Conservation (phyloP, 2,888 invertebrate genomes). For the Leistus spinibarbis region DNA sequence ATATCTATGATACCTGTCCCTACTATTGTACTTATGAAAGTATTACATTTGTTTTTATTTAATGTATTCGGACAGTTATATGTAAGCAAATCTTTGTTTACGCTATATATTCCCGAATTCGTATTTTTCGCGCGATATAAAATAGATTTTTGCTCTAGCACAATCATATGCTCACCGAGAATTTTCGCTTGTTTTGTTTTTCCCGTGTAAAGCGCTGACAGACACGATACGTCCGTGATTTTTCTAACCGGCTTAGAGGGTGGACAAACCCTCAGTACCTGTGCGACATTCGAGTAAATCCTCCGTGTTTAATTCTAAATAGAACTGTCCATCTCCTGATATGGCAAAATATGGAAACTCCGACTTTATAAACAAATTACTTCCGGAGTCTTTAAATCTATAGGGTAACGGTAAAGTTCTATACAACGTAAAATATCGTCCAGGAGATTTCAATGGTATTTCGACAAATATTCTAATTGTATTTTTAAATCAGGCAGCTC, state of each 20-base stretch:
- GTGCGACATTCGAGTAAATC: background rate
- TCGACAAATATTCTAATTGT: conserved; percentile 2
- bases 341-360: background rate
- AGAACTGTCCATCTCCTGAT: conserved; percentile 9
- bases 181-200: background rate
- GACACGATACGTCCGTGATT: conserved; percentile 14
- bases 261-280: conserved; percentile 3
- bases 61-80: background rate
- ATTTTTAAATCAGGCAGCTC: background rate
- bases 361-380: background rate
- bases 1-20: conserved; percentile 8
- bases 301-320: background rate
- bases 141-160: background rate
- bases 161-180: conserved; percentile 2
- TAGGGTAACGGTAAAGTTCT: conserved; percentile 6
- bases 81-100: background rate
- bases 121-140: background rate
- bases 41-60: conserved; percentile 1
- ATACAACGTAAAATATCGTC: conserved; percentile 5
- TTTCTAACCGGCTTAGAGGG: conserved; percentile 5
- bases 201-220: conserved; percentile 8
- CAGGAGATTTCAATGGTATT: conserved; percentile 13
- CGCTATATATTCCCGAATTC: background rate
- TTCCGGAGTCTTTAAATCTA: background rate
- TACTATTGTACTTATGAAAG: background rate